Evolutionary conservation across 1,140 invertebrate genomes (phyloP).

Genomic region (Lepidurus arcticus): DNA sequence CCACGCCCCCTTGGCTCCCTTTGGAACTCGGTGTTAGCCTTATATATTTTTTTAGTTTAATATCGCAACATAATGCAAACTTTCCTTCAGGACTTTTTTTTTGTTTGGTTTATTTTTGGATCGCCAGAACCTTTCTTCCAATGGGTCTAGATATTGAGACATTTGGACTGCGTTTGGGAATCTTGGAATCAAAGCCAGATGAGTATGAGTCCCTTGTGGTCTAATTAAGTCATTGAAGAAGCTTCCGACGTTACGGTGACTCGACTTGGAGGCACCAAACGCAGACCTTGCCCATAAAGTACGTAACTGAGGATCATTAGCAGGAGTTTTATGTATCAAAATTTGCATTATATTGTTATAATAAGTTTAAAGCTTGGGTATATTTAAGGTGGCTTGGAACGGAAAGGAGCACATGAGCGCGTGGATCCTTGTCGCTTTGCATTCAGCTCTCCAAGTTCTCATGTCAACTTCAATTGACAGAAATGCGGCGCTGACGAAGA

Average conservation of each 20-base stretch:
- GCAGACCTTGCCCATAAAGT: not conserved
- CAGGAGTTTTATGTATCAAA: not conserved
- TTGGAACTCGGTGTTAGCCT: no score
- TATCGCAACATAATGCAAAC: no score
- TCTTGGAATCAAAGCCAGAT: not conserved
- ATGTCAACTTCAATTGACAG: conserved; percentile 18
- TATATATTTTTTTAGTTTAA: no score
- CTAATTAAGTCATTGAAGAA: not conserved
- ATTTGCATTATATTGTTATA: not conserved
- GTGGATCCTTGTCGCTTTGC: conserved; percentile 4
- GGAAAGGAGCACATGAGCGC: not conserved
- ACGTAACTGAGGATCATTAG: not conserved
- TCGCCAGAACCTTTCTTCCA: no score
- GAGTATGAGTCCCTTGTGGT: not conserved
- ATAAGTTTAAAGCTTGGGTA: not conserved
- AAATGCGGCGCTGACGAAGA: conserved; percentile 18
- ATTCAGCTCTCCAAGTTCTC: not conserved
- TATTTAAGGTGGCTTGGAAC: conserved; percentile 10
- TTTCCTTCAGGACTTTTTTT: no score
- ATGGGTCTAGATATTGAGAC: no score
- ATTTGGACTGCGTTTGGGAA: no score
- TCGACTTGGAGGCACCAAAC: not conserved
- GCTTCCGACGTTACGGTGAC: not conserved
- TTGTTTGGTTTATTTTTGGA: no score
- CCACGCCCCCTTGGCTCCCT: not conserved